Evolutionary conservation across 2,888 invertebrate species (phyloP).

Genomic region (Quadriops clusia): DNA sequence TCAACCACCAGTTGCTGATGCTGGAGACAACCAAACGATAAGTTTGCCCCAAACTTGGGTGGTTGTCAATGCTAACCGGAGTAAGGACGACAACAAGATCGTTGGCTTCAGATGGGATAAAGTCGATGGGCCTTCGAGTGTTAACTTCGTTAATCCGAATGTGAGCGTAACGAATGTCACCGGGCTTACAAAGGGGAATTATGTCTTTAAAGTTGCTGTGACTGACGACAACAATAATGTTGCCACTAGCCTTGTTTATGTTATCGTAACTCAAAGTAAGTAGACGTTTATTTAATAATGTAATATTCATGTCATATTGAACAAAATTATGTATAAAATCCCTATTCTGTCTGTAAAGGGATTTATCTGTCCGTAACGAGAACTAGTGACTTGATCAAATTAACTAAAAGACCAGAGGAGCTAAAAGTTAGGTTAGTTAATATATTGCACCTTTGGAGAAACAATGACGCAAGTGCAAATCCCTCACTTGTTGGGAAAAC

Average conservation of each 20-base stretch:
- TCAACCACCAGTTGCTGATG: constrained; percentile 64
- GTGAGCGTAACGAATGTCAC: constrained; percentile 59
- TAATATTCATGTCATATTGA: too few species aligned
- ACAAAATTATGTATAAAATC: too few species aligned
- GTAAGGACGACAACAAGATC: constrained; percentile 68
- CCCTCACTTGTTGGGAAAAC: too few species aligned
- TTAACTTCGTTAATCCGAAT: constrained; percentile 34
- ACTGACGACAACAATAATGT: constrained; percentile 74
- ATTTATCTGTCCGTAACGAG: too few species aligned
- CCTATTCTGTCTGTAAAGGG: too few species aligned
- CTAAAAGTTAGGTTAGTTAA: too few species aligned
- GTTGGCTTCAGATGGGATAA: constrained; percentile 77
- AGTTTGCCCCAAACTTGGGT: constrained; percentile 76
- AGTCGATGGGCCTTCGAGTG: constrained; percentile 54
- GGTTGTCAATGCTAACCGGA: constrained; percentile 61
- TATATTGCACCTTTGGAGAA: too few species aligned
- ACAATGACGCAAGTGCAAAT: too few species aligned
- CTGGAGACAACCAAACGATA: constrained; percentile 55
- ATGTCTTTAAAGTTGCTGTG: constrained; percentile 69
- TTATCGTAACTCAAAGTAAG: constrained; percentile 79
- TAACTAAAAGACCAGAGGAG: too few species aligned
- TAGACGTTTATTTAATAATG: too few species aligned
- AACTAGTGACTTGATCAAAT: too few species aligned
- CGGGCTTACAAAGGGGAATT: constrained; percentile 70
- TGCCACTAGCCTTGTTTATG: constrained; percentile 57